Conservation (phyloP, 2,797 vertebrate species). For the Mormyrops boulengeri region DNA sequence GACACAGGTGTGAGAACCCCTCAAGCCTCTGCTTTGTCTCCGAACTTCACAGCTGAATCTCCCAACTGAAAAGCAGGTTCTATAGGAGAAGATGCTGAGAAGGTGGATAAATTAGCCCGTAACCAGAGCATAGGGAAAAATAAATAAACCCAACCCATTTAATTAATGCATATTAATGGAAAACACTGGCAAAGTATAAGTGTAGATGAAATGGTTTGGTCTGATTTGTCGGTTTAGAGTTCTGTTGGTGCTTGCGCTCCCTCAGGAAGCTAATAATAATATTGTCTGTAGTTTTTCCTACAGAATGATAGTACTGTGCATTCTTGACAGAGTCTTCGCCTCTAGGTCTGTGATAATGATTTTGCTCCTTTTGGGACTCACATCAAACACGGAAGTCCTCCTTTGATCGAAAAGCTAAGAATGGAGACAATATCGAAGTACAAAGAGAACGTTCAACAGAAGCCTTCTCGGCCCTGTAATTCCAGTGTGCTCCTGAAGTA, state of each 20-base stretch:
- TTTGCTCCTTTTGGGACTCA: slow-evolving; percentile 5
- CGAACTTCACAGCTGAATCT: background rate
- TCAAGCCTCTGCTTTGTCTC: background rate
- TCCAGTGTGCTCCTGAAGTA: background rate
- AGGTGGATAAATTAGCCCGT: background rate
- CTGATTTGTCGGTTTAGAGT: background rate
- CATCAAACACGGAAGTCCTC: slow-evolving; percentile 9
- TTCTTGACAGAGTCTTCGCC: background rate
- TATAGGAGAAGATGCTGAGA: background rate
- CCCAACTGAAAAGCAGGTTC: background rate
- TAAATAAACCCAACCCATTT: background rate
- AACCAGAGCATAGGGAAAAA: background rate
- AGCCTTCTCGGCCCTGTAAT: background rate
- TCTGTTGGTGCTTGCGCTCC: background rate
- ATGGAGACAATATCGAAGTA: slow-evolving; percentile 6
- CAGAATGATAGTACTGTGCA: background rate
- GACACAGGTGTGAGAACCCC: background rate
- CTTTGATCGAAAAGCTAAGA: slow-evolving; percentile 7
- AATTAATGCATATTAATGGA: background rate
- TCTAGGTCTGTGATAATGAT: background rate
- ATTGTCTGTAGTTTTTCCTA: background rate
- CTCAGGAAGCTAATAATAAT: background rate
- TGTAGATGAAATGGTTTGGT: background rate
- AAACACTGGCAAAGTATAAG: background rate
- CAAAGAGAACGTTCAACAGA: background rate